Evolutionary conservation across 53 echinoderm and acorn worm genomes (phyloP).

Genomic region (Actinopyga echinites): DNA sequence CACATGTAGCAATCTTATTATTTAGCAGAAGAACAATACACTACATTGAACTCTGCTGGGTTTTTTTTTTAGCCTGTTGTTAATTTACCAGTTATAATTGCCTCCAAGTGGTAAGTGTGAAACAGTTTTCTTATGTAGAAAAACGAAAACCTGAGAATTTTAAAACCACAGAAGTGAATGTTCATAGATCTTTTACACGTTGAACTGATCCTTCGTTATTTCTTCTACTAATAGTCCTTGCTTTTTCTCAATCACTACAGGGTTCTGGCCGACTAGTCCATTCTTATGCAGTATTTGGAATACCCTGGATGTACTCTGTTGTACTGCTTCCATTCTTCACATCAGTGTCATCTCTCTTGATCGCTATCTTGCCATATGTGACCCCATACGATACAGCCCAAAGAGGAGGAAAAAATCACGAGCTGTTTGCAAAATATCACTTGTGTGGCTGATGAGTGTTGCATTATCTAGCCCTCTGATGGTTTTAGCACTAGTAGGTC

Average conservation of each 20-base stretch:
- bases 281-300: slow-evolving; percentile 74
- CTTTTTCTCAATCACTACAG: slow-evolving; percentile 34
- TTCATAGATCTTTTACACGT: no score
- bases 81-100: no score
- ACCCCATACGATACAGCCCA: slow-evolving; percentile 59
- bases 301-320: slow-evolving; percentile 81
- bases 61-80: no score
- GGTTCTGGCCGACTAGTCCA: slow-evolving; percentile 70
- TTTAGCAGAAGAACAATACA: no score
- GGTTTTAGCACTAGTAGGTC: slow-evolving; percentile 52
- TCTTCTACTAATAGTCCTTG: not conserved
- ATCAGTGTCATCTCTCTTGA: slow-evolving; percentile 85
- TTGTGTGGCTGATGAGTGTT: slow-evolving; percentile 73
- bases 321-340: slow-evolving; percentile 89
- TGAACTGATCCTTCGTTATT: not conserved
- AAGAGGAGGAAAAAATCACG: slow-evolving; percentile 47
- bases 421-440: slow-evolving; percentile 64
- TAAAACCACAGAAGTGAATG: no score
- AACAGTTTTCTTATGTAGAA: no score
- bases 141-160: no score
- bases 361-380: slow-evolving; percentile 82
- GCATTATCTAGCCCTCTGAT: slow-evolving; percentile 74
- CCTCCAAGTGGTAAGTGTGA: no score
- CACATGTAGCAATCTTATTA: no score
- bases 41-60: no score